These are phyloP conservation scores for Microdon myrmicae DNA, from an alignment of 2,888 invertebrate genomes.

Conservation along the genomic window DNA sequence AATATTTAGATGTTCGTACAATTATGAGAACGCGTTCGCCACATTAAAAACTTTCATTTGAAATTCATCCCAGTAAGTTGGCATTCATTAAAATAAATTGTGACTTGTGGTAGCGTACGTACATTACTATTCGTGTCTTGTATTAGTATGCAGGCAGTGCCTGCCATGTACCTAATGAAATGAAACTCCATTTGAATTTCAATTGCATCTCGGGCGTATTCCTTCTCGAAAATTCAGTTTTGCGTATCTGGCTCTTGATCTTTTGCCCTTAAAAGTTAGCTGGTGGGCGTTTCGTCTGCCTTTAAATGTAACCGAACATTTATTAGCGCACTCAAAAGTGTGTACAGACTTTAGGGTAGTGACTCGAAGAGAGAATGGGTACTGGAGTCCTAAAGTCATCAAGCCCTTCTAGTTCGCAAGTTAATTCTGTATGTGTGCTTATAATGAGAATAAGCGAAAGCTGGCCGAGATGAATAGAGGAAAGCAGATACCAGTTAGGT, in stretches of 20 bases:
- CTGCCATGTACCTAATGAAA: conserved; percentile 41
- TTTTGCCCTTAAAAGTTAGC: conserved; percentile 20
- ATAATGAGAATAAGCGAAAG: conserved; percentile 10
- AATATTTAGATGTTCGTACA: no score
- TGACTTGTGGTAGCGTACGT: conserved; percentile 39
- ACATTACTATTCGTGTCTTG: conserved; percentile 30
- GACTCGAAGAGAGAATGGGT: no score
- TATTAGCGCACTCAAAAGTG: conserved; percentile 33
- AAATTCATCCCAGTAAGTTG: conserved; percentile 42
- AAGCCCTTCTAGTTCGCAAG: no score
- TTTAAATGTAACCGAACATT: conserved; percentile 25
- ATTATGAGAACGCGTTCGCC: no score
- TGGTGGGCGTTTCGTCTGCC: background rate
- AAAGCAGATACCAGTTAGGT: conserved; percentile 1
- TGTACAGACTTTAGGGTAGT: background rate
- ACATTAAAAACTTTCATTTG: conserved; percentile 39
- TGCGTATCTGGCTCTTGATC: conserved; percentile 41
- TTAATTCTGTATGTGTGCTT: conserved; percentile 13
- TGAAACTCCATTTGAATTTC: conserved; percentile 46
- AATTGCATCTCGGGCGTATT: conserved; percentile 36
- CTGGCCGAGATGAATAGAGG: background rate
- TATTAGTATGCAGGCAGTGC: conserved; percentile 39
- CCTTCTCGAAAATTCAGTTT: conserved; percentile 31
- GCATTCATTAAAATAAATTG: conserved; percentile 48
- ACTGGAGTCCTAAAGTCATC: no score